phyloP scores from a whole-genome alignment of 2,113 vertebrate genomes.

The Coregonus clupeaformis region DNA sequence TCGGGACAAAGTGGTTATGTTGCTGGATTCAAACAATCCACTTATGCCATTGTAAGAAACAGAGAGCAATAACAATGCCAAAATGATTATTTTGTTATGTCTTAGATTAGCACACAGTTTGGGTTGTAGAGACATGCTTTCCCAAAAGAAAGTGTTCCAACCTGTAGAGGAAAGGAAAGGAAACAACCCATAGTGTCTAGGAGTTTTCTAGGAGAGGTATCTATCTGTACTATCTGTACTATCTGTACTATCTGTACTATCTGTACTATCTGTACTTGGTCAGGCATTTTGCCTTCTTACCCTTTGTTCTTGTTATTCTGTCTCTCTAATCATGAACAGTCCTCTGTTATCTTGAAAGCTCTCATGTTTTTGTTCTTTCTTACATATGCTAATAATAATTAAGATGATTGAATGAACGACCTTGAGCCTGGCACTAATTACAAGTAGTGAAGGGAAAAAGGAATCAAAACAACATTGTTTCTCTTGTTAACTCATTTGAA shows the following conservation, averaged over 20 bases:
- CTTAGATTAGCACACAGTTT: not conserved
- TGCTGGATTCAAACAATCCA: too few relatives aligned
- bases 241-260: too few relatives aligned
- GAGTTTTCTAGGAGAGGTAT: not conserved
- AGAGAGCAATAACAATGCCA: too few relatives aligned
- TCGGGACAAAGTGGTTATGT: not conserved
- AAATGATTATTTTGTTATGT: not conserved
- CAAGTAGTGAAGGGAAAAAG: constrained; percentile 57
- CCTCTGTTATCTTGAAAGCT: constrained; percentile 9
- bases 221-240: not conserved
- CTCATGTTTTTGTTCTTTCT: constrained; percentile 39
- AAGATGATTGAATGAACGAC: constrained; percentile 55
- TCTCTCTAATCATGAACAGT: constrained; percentile 7
- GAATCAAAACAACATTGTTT: constrained; percentile 50
- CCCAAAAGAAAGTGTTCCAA: too few relatives aligned
- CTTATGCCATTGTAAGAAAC: too few relatives aligned
- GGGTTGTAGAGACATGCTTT: too few relatives aligned
- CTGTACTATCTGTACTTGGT: not conserved
- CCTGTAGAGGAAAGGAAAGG: too few relatives aligned
- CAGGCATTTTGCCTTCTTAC: not conserved
- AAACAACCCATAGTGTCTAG: too few relatives aligned
- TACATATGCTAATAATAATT: constrained; percentile 59
- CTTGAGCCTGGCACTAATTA: constrained; percentile 77
- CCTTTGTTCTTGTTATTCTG: not conserved
- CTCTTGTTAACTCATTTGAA: constrained; percentile 85